Conservation (phyloP, 2,888 invertebrate species). For the Camptogramma bilineatum region DNA sequence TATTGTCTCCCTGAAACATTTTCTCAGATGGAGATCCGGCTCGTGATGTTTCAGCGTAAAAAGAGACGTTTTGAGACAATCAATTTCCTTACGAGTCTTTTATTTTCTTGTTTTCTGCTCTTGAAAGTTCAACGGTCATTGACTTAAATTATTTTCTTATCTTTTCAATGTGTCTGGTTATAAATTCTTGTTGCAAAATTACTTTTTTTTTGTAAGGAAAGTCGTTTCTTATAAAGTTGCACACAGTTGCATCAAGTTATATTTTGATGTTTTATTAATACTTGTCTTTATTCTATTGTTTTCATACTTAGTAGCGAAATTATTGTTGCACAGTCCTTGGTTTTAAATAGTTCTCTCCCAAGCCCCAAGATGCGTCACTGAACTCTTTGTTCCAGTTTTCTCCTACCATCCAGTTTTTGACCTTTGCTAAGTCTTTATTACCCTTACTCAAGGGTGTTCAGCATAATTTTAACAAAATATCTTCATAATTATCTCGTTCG, state of each 20-base stretch:
- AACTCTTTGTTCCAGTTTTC: not conserved
- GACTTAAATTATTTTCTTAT: not conserved
- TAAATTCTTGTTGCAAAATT: no score
- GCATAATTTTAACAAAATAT: not conserved
- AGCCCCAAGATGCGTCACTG: no score
- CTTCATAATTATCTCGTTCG: not conserved
- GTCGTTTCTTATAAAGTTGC: not conserved
- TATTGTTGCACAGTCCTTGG: no score
- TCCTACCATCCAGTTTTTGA: not conserved
- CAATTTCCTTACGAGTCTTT: conserved; percentile 7
- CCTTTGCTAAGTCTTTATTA: not conserved
- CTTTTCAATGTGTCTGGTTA: not conserved
- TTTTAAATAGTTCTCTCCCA: no score
- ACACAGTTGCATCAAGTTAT: no score
- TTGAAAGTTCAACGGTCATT: conserved; percentile 2
- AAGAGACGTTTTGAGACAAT: not conserved
- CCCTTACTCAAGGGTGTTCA: no score
- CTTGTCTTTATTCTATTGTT: not conserved
- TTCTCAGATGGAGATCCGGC: not conserved
- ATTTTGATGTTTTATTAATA: no score
- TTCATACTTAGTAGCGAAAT: no score
- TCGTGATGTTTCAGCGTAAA: not conserved
- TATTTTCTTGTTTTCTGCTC: conserved; percentile 1
- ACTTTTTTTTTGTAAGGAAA: not conserved
- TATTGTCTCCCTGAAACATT: conserved; percentile 20